Evolutionary conservation across 2,113 vertebrate genomes (phyloP), one percentile per base, ranked within the genome.

Genomic region (Neoarius graeffei): DNA sequence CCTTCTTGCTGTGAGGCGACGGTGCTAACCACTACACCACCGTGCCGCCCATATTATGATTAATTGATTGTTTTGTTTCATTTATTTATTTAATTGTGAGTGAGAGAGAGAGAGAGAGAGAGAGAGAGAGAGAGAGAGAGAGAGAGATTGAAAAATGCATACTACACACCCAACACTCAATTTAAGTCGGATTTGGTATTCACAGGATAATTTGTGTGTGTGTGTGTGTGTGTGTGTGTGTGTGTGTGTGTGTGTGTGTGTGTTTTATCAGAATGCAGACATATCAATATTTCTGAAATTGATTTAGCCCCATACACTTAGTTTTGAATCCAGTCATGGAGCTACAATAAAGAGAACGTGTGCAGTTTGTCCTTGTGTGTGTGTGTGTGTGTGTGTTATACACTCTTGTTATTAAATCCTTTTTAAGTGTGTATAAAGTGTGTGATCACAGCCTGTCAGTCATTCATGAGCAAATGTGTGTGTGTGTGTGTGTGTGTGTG

Each of bases 211-310:
- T 30, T 30, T 30, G n/a, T 1, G 35, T 35, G 69, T 76, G 73
- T 76, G 73, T 76, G 48, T 76, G 73, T 50, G 73, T 74, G 35
- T 73, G 71, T 73, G 35, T 73, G 71, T 73, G 71, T 73, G 71
- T 71, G 69, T 71, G 69, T 71, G 67, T 71, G 67, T 42, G 17
- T 50, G 73, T 73, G 69, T 73, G 69, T 71, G 67, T 30, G 67
- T 62, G 2, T 6, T 50, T 23, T 67, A 11, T 19, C 17, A 30
- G 67, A 15, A 4, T 48, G 17, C 35, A 73, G 7, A 23, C n/a
- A 69, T 20, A 19, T 74, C 35, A 8, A 50, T 74, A 50, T 50
- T 48, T 74, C 42, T 48, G 7, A 10, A 50, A 74, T 4, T 48
- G 19, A 8, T 74, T 74, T 20, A 23, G 11, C 19, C 19, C 71